These are phyloP conservation scores for Sprattus sprattus DNA, from an alignment of 2,113 vertebrate species.

Conservation along the genomic window DNA sequence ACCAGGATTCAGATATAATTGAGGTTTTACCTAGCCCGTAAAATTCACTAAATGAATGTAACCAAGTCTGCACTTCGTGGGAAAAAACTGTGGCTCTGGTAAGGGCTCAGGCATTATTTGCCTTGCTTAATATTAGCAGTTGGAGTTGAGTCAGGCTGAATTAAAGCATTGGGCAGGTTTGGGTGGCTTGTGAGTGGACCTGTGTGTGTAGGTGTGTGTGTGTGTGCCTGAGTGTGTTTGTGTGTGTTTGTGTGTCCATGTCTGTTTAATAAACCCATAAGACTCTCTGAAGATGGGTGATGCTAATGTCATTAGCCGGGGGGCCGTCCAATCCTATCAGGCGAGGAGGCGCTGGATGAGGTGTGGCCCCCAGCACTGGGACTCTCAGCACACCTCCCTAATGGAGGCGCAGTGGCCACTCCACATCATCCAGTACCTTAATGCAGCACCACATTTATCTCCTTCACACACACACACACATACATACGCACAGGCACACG, in stretches of 20 bases:
- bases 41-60: too few relatives aligned
- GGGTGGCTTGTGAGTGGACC: too few relatives aligned
- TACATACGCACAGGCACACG: constrained; percentile 15
- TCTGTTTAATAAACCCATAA: not conserved
- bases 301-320: constrained; percentile 71
- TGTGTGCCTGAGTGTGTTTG: not conserved
- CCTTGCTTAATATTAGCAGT: too few relatives aligned
- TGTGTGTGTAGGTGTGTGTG: not conserved
- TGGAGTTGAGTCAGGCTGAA: too few relatives aligned
- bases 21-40: too few relatives aligned
- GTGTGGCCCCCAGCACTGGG: constrained; percentile 60
- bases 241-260: not conserved
- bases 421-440: not conserved
- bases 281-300: constrained; percentile 26
- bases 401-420: not conserved
- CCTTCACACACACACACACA: constrained; percentile 12
- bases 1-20: too few relatives aligned
- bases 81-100: too few relatives aligned
- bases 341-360: constrained; percentile 67
- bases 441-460: not conserved
- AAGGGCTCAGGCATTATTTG: too few relatives aligned
- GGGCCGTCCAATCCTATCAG: constrained; percentile 73
- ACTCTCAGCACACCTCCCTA: not conserved
- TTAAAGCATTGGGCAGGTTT: too few relatives aligned
- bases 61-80: too few relatives aligned